Base-by-base conservation (phyloP, 2,113 vertebrate genomes). In the Cynopterus brachyotis region DNA sequence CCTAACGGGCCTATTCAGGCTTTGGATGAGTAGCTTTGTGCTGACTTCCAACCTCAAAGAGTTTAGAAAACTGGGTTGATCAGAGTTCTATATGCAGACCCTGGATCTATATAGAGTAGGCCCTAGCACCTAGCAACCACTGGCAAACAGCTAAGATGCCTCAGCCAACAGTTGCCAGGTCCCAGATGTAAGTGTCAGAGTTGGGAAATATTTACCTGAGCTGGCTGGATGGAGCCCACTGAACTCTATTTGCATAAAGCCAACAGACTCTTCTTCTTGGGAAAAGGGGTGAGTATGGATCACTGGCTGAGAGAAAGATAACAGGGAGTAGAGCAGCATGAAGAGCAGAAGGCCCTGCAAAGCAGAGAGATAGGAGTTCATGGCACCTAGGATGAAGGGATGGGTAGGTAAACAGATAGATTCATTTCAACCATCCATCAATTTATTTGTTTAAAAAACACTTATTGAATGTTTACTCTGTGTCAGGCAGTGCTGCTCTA, bases 151-250 rank as follows among this genome's bases (percentile, higher is more conserved):
- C 55, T 40, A n/a, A 9, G 89, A 17, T 20, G 70, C 59, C 93
- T 92, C 91, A 59, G 62, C 32, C 92, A 93, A 83, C 3, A 42
- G 20, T 30, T 53, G 47, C 30, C 0, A 19, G 82, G 17, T 13
- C 12, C 16, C 30, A 55, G 35, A 75, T 66, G 2, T 78, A 70
- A 79, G 67, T 5, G 10, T 37, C 0, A 0, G 95, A 88, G 50
- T 42, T 73, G 30, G 94, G 82, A 97, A 96, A 57, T 24, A 3
- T 86, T 95, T 92, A 82, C 89, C 5, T 47, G 93, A 75, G 95
- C 67, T 9, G 15, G 79, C 3, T 50, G 69, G 30, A 62, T 15
- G 55, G 35, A 94, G 45, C 24, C 30, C 67, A 22, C 37, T 4
- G 59, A 62, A 53, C 32, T 53, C 67, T 83, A 11, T 89, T 57